Evolutionary conservation across 2,113 vertebrate genomes (phyloP), one percentile per base, ranked within the genome.

Genomic region (Salvelinus alpinus): DNA sequence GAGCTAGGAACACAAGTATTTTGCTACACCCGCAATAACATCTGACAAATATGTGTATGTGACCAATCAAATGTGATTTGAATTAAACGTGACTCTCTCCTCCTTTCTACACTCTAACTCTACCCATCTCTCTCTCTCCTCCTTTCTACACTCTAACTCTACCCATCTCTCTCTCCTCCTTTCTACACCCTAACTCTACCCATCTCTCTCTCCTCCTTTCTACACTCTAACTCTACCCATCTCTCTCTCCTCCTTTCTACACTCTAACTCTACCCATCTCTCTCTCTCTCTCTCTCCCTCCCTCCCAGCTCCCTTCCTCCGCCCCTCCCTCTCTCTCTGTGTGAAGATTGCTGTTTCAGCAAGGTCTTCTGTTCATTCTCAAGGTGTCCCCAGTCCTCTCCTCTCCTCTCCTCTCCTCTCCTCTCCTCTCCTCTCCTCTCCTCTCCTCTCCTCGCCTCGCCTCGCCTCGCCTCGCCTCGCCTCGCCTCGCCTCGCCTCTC

Each of bases 291-390:
- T 14, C 8, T 12, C 48, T 72, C 71, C 2, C 11, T 9, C 71
- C 9, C 48, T 57, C 64, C 31, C 65, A 13, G 38, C 48, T 60
- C 64, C 73, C 27, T 16, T 68, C 22, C 59, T 48, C 66, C 64
- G 44, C 12, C 69, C 48, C 57, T 27, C 51, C 11, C 48, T 70
- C 27, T 70, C 59, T 70, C 29, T 48, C 13, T 70, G 82, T 87
- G 76, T 84, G 87, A 89, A 96, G 96, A 98, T 89, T 97, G 97
- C 97, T 99, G 96, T 91, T 95, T 99, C 97, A 99, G 97, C 97
- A 99, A 98, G 96, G 97, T 97, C 97, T 94, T 94, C 31, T 97
- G 95, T 97, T 96, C 96, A 95, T 95, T 97, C 95, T 99, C 97
- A 99, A 99, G 98, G 98, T 99, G 97, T 99, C 48, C n/a, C n/a